Conservation (phyloP, 1,140 invertebrate genomes). For the Anoplophora glabripennis region DNA sequence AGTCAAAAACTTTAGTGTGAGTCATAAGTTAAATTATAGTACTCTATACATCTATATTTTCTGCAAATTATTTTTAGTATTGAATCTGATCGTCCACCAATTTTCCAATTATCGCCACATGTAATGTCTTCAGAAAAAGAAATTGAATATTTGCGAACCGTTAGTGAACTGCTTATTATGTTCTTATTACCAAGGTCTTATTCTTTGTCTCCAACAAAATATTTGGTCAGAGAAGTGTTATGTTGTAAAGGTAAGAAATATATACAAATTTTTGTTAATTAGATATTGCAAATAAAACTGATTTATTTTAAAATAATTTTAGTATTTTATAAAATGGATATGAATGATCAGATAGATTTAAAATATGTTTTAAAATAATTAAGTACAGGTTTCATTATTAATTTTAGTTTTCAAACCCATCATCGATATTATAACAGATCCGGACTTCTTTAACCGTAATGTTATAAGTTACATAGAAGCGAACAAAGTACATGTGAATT, state of each 20-base stretch:
- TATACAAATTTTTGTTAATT: not conserved
- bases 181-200: conserved; percentile 78
- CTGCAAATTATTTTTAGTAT: conserved; percentile 47
- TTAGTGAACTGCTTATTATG: conserved; percentile 79
- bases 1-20: conserved; percentile 72
- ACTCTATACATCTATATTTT: not conserved
- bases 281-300: not conserved
- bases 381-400: too few species aligned
- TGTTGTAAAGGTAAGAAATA: conserved; percentile 66
- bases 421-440: conserved; percentile 81
- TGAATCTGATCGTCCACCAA: conserved; percentile 59
- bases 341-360: not conserved
- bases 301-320: not conserved
- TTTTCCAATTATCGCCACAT: conserved; percentile 75
- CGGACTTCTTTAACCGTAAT: conserved; percentile 88
- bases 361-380: too few species aligned
- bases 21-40: conserved; percentile 38
- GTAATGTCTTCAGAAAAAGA: conserved; percentile 70
- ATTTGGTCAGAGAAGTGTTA: conserved; percentile 78
- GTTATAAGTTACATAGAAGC: conserved; percentile 78
- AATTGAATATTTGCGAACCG: conserved; percentile 74
- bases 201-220: conserved; percentile 70
- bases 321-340: not conserved
- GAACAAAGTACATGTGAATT: conserved; percentile 71
- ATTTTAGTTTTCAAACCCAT: conserved; percentile 77